These are phyloP conservation scores for Desoria tigrina DNA, from an alignment of 2,888 invertebrate genomes.

Conservation along the genomic window DNA sequence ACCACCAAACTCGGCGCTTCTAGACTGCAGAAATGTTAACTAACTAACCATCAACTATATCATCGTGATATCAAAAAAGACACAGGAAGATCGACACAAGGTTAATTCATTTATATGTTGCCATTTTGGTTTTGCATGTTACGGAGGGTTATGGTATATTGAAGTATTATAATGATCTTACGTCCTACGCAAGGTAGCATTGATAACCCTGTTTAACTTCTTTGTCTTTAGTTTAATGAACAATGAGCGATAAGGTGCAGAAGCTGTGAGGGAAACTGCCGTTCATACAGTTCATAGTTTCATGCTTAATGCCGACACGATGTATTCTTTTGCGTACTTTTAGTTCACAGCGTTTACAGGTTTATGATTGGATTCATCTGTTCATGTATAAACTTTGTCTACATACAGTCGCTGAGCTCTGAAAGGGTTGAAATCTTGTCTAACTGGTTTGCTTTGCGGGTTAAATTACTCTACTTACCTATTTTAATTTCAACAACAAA, in stretches of 20 bases:
- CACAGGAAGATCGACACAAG: conserved; percentile 51
- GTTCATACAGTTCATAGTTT: too few relatives aligned
- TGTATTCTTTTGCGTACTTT: too few relatives aligned
- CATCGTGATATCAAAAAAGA: conserved; percentile 15
- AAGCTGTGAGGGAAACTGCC: too few relatives aligned
- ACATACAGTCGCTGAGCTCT: too few relatives aligned
- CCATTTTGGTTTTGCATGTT: conserved; percentile 14
- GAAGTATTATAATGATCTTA: neutral
- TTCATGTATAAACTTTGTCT: too few relatives aligned
- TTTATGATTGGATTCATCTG: too few relatives aligned
- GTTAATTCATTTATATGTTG: conserved; percentile 45
- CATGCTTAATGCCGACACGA: too few relatives aligned
- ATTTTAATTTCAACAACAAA: conserved; percentile 1
- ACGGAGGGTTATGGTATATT: conserved; percentile 17
- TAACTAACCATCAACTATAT: conserved; percentile 12
- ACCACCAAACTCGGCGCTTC: conserved; percentile 10
- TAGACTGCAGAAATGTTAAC: conserved; percentile 6
- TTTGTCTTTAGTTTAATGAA: conserved; percentile 12
- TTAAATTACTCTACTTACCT: conserved; percentile 26
- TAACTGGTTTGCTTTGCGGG: conserved; percentile 23
- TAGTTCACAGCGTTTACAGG: too few relatives aligned
- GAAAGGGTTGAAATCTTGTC: conserved; percentile 22
- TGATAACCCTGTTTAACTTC: conserved; percentile 2
- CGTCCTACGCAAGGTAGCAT: conserved; percentile 4
- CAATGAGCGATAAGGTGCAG: neutral